phyloP scores from a whole-genome alignment of 2,797 vertebrate species.

The Myotis findleyi region DNA sequence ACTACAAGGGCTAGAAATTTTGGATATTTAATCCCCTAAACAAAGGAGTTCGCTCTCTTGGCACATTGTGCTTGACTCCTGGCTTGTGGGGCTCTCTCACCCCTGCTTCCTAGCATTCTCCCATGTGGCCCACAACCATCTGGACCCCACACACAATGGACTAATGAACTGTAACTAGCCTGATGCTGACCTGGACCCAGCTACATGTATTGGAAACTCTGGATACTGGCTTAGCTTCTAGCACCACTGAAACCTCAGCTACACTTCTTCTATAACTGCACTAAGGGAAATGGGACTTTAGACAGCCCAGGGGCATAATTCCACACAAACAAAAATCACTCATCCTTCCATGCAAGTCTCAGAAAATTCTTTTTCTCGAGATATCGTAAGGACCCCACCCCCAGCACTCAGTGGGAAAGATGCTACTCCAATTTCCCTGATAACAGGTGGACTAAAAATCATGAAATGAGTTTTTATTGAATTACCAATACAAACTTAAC shows the following conservation, averaged over 20 bases:
- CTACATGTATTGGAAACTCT: neutral
- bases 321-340: neutral
- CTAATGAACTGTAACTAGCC: neutral
- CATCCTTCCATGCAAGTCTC: neutral
- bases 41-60: neutral
- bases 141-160: too few species aligned
- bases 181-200: neutral
- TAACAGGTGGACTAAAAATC: neutral
- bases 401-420: neutral
- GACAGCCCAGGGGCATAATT: neutral
- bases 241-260: neutral
- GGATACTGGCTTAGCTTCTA: neutral
- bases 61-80: neutral
- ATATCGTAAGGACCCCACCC: neutral
- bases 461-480: neutral
- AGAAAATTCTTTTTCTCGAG: neutral
- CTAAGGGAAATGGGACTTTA: neutral
- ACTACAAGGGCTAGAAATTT: neutral
- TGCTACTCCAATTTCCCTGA: neutral
- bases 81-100: neutral
- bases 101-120: neutral
- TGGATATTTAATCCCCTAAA: neutral
- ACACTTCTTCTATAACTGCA: neutral
- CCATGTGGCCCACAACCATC: too few species aligned
- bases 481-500: neutral